Base-by-base conservation (phyloP, 1,140 invertebrate species). In the Pseudomyrmex pallidus region DNA sequence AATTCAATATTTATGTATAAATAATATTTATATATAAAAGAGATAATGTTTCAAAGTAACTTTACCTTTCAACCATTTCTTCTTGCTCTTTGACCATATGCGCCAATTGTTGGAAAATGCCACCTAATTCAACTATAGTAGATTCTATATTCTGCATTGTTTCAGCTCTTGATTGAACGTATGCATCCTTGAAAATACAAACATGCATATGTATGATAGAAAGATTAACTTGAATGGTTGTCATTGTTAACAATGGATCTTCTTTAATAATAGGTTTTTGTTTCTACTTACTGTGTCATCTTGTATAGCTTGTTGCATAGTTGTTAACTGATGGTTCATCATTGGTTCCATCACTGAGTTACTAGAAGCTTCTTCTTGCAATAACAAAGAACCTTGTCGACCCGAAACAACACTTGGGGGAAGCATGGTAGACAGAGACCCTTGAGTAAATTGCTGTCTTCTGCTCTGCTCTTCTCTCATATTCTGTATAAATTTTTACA, bases 21-120 rank as follows among this genome's bases (percentile, higher is more conserved):
- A 12, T 5, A 20, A 52, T 17, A 48, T 48, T 44, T 13, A 22
- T 64, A 48, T 22, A 17, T 7, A 5, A 46, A 52, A 10, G 8
- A 64, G 8, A 64, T 68, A 83, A 63, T 70, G 1, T 35, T 48
- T 68, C 13, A 17, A 68, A 15, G 68, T 1, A 66, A 56, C 2
- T 46, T 20, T 92, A 97, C 96, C 97, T 96, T 90, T 98, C 98
- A 20, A 99, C 99, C 94, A 99, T 98, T 95, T 99, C 99, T 94
- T 99, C 99, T 94, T 99, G 99, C 94, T 99, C 99, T 92, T 99
- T 99, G 25, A 99, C 99, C 98, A 99, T 99, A 91, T 98, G 97
- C 20, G 99, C 99, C 85, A 99, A 95, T 93, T 99, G 99, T 91
- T 98, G 97, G 92, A 99, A 99, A 92, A 99, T 99, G 59, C 98